A percentile compares a stretch with the other conserved stretches of the same genome.
Evolutionary conservation across 2,888 invertebrate genomes (phyloP).

Genomic region (Bimastos eiseni): DNA sequence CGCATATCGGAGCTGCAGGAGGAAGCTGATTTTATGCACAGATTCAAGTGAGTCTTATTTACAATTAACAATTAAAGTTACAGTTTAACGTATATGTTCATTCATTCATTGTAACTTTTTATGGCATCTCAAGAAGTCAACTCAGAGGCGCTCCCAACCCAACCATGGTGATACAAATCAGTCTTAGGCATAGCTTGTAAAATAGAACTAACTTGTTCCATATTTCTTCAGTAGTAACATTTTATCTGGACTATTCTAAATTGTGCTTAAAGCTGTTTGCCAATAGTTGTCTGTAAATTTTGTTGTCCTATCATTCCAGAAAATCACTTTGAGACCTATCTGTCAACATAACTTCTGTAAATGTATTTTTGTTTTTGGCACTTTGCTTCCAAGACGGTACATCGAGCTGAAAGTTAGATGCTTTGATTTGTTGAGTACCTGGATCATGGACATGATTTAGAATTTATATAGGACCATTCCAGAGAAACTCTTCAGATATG

Average conservation of each 20-base stretch:
- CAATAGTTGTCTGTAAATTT: not conserved
- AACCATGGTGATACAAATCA: too few relatives aligned
- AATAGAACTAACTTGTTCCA: not conserved
- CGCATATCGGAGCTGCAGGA: not conserved
- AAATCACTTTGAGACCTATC: not conserved
- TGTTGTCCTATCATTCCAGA: not conserved
- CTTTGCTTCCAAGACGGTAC: too few relatives aligned
- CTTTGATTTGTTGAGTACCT: not conserved
- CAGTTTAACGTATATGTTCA: not conserved
- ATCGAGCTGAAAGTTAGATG: not conserved
- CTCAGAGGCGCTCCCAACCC: too few relatives aligned
- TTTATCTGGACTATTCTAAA: not conserved
- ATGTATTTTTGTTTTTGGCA: not conserved
- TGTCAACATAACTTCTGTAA: not conserved
- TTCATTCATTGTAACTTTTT: too few relatives aligned
- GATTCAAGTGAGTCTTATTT: constrained; percentile 22
- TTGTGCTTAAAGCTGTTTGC: not conserved
- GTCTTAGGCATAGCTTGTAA: too few relatives aligned
- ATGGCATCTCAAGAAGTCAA: too few relatives aligned
- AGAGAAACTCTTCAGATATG: too few relatives aligned
- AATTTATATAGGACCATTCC: too few relatives aligned
- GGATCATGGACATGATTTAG: too few relatives aligned
- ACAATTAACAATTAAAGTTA: too few relatives aligned
- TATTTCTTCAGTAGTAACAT: not conserved
- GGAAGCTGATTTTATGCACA: constrained; percentile 9